Evolutionary conservation across 2,113 vertebrate genomes (phyloP), one percentile per base, ranked within the genome.

Genomic region (Nothoprocta pentlandii): DNA sequence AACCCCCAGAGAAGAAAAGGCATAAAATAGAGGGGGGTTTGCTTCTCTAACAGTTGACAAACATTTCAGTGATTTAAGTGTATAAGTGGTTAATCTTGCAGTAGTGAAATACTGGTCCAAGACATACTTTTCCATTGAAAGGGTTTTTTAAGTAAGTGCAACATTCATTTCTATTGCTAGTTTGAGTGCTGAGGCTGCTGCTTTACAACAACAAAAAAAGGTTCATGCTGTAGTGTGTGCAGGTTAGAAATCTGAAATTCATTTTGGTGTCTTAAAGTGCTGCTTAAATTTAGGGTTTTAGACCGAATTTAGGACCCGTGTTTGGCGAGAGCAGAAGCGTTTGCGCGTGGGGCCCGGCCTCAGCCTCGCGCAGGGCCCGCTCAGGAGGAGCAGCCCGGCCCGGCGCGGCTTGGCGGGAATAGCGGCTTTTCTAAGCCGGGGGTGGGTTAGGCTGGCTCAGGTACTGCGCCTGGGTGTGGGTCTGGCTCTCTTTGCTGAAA

Each of bases 381-480:
- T 74, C 1, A 4, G 28, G 17, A 51, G 53, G 15, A 53, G 36
- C 4, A 28, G 32, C 30, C n/a, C 26, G 59, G 28, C 36, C 49
- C 64, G 59, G 28, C 36, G 49, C 64, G 15, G 12, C 20, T 66
- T 44, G 30, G 42, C 23, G 66, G 10, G 26, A 46, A 26, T 28
- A 10, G 41, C 1, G 2, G 15, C 56, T n/a, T 8, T 42, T 67
- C 23, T 59, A 49, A 49, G 6, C 34, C 61, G 25, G 68, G 58
- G 63, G 16, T 19, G 22, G 6, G 67, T 47, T 67, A 51, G 46
- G 14, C 25, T 59, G 80, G 25, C 67, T 88, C 56, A 20, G 11
- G 6, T 10, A 46, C 7, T 44, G 2, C 44, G 10, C 2, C 2
- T 2, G 3, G 9, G 10, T 61, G 6, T 32, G 44, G 8, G 16